A percentile compares a stretch with the other conserved stretches of the same genome.
These are phyloP conservation scores for Luscinia luscinia DNA, from an alignment of 2,797 vertebrate species.

Conservation along the genomic window DNA sequence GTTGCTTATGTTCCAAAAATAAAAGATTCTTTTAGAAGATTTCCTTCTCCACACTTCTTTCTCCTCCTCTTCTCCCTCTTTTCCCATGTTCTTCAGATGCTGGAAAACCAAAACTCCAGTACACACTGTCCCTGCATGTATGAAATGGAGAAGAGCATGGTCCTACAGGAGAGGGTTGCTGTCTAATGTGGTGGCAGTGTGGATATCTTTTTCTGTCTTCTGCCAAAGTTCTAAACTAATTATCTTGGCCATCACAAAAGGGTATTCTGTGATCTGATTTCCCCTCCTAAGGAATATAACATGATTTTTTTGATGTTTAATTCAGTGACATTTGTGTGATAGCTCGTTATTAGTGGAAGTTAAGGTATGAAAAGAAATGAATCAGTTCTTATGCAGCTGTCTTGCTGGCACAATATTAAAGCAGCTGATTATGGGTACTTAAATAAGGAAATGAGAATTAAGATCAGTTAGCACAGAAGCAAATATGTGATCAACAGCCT, in stretches of 20 bases:
- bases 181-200: not conserved
- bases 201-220: not conserved
- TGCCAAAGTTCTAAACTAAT: not conserved
- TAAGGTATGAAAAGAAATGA: not conserved
- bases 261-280: not conserved
- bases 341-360: not conserved
- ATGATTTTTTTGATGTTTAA: not conserved
- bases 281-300: not conserved
- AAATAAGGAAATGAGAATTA: slow-evolving; percentile 36
- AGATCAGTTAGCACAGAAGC: not conserved
- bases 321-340: not conserved
- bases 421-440: not conserved
- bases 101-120: not conserved
- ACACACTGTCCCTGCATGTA: rapidly evolving
- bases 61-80: not conserved
- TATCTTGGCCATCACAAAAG: not conserved
- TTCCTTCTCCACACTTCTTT: not conserved
- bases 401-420: slow-evolving; percentile 49
- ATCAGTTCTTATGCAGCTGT: not conserved
- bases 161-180: not conserved
- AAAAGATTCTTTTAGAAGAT: not conserved
- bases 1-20: not conserved
- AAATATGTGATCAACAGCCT: not conserved
- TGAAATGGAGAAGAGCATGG: not conserved
- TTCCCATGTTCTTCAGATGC: not conserved